phyloP scores from a whole-genome alignment of 2,888 invertebrate genomes.

The Drosophila neotestacea region DNA sequence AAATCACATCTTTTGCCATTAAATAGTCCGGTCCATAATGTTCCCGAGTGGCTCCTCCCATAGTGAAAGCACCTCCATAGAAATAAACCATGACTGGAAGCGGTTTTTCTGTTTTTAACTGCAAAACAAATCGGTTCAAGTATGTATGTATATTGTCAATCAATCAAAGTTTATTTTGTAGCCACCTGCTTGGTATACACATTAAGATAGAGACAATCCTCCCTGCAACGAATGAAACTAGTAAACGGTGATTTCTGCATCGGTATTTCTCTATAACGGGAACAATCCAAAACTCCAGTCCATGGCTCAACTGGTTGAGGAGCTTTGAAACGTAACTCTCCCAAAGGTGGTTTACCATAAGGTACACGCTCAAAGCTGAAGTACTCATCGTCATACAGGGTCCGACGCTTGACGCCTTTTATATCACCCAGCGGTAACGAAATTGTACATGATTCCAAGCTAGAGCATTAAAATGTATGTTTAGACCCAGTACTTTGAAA shows the following conservation, averaged over 20 bases:
- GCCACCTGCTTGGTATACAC: slow-evolving; percentile 83
- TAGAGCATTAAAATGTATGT: background rate
- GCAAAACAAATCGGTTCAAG: slow-evolving; percentile 7
- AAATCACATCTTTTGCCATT: slow-evolving; percentile 85
- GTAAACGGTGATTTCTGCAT: slow-evolving; percentile 76
- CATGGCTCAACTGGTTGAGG: slow-evolving; percentile 84
- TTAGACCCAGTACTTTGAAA: too few relatives aligned
- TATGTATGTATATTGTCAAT: slow-evolving; percentile 6
- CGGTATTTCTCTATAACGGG: slow-evolving; percentile 74
- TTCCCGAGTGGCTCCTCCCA: slow-evolving; percentile 83
- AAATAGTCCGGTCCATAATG: slow-evolving; percentile 85
- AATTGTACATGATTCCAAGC: slow-evolving; percentile 55
- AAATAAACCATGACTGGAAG: slow-evolving; percentile 85
- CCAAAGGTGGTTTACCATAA: slow-evolving; percentile 79
- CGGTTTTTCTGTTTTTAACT: slow-evolving; percentile 63
- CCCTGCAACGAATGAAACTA: slow-evolving; percentile 83
- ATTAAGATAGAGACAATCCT: slow-evolving; percentile 87
- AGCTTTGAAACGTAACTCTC: slow-evolving; percentile 81
- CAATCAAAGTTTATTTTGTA: slow-evolving; percentile 19
- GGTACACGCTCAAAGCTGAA: slow-evolving; percentile 80
- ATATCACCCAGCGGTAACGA: slow-evolving; percentile 62
- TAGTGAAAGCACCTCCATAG: slow-evolving; percentile 85
- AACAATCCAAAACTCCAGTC: slow-evolving; percentile 84
- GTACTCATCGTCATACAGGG: slow-evolving; percentile 67
- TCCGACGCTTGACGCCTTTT: slow-evolving; percentile 52